Conservation (phyloP, 2,797 vertebrate genomes). For the Neoniphon sammara region DNA sequence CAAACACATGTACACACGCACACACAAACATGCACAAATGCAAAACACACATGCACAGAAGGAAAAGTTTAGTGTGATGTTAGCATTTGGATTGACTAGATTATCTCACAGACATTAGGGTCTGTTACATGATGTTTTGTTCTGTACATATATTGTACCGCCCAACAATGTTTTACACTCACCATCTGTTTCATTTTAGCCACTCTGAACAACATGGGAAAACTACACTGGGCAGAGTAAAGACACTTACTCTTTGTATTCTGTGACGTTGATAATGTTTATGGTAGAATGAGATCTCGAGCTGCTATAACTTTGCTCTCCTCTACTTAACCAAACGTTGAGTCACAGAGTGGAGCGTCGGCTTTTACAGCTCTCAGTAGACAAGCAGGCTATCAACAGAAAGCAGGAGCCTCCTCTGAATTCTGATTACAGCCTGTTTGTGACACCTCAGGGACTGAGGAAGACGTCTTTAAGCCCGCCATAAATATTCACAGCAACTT, state of each 20-base stretch:
- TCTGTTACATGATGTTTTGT: conserved; percentile 29
- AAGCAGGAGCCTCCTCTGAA: conserved; percentile 72
- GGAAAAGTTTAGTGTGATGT: neutral
- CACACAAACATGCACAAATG: conserved; percentile 9
- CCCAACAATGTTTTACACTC: conserved; percentile 22
- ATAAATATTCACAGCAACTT: conserved; percentile 87
- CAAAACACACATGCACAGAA: neutral
- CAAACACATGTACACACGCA: conserved; percentile 22
- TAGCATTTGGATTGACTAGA: conserved; percentile 17
- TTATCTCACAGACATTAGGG: conserved; percentile 20
- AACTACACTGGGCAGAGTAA: neutral
- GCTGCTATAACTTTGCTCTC: conserved; percentile 33
- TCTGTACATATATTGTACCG: conserved; percentile 9
- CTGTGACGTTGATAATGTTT: conserved; percentile 17
- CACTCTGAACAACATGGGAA: conserved; percentile 22
- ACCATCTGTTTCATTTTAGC: conserved; percentile 36
- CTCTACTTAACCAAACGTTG: conserved; percentile 56
- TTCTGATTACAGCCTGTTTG: conserved; percentile 86
- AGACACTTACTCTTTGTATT: conserved; percentile 9
- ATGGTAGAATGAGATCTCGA: conserved; percentile 4
- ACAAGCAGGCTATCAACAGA: conserved; percentile 73
- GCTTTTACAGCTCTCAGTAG: conserved; percentile 79
- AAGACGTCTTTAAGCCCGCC: conserved; percentile 78
- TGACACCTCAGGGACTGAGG: conserved; percentile 82
- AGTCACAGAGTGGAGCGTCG: conserved; percentile 51